A percentile compares a stretch with the other conserved stretches of the same genome.
These are phyloP conservation scores for Aphelenchoides fujianensis DNA, from an alignment of 1,140 invertebrate genomes.

Conservation along the genomic window DNA sequence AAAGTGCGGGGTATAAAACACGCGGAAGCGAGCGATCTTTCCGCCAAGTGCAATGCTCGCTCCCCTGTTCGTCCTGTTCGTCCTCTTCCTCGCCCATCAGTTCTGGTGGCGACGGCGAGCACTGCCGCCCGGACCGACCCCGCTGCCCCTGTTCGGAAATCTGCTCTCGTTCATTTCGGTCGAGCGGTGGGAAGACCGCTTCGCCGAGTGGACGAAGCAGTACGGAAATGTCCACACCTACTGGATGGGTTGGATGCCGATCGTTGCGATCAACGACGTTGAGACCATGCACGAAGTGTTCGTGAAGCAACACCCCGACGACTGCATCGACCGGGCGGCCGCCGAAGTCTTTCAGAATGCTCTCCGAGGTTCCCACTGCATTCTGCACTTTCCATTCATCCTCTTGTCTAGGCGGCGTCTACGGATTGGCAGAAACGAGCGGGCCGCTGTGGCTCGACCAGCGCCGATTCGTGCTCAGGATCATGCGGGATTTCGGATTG, in stretches of 20 bases:
- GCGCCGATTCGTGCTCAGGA: conserved; percentile 25
- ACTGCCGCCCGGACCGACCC: conserved; percentile 9
- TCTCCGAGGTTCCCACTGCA: neutral
- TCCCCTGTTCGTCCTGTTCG: neutral
- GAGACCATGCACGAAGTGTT: conserved; percentile 28
- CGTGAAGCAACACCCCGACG: conserved; percentile 28
- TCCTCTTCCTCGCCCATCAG: neutral
- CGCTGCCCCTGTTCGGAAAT: conserved; percentile 25
- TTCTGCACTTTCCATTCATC: neutral
- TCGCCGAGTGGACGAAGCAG: conserved; percentile 25
- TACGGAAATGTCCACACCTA: conserved; percentile 32
- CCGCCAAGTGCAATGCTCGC: too few species aligned
- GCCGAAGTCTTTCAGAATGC: neutral
- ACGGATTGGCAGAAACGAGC: neutral
- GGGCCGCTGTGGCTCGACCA: conserved; percentile 4
- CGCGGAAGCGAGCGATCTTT: too few species aligned
- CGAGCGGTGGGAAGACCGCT: conserved; percentile 14
- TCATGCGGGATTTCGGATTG: conserved; percentile 28
- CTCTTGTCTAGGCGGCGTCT: neutral
- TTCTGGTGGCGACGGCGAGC: neutral
- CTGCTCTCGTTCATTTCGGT: neutral
- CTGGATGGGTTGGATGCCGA: conserved; percentile 29
- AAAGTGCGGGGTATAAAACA: too few species aligned
- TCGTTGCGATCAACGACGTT: conserved; percentile 27
- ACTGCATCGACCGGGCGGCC: conserved; percentile 14